Conservation (phyloP, 2,797 vertebrate species). For the Ispidina lecontei region DNA sequence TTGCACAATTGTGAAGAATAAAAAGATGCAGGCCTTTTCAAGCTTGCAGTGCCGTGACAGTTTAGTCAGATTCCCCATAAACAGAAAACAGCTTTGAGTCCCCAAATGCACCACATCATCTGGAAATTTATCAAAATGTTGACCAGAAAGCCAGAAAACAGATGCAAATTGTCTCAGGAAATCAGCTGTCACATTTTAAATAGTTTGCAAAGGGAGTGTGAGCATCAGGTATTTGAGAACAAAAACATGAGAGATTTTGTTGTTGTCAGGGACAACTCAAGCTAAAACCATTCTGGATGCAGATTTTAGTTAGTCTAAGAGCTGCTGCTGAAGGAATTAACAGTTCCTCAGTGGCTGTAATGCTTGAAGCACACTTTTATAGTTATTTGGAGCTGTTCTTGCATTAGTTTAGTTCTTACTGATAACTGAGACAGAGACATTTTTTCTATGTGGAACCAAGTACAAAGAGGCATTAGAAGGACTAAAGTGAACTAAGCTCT, state of each 20-base stretch:
- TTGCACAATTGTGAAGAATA: background rate
- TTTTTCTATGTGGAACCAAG: background rate
- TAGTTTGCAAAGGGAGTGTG: fast-evolving
- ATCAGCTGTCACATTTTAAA: background rate
- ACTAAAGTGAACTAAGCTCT: background rate
- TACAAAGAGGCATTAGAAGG: background rate
- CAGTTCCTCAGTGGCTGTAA: background rate
- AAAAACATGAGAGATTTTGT: background rate
- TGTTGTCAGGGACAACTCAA: background rate
- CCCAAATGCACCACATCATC: background rate
- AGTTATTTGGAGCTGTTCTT: background rate
- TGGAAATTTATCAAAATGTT: background rate
- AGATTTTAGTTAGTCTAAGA: background rate
- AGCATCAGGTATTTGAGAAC: background rate
- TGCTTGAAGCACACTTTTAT: background rate
- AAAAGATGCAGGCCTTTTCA: background rate
- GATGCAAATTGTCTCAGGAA: background rate
- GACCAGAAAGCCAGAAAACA: background rate
- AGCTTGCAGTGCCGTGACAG: background rate
- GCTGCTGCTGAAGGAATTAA: background rate
- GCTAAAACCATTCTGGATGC: background rate
- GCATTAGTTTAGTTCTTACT: background rate
- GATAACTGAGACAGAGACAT: background rate
- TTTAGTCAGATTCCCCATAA: background rate
- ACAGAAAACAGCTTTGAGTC: background rate